Conservation (phyloP, 2,797 vertebrate species). For the Neosalanx taihuensis region DNA sequence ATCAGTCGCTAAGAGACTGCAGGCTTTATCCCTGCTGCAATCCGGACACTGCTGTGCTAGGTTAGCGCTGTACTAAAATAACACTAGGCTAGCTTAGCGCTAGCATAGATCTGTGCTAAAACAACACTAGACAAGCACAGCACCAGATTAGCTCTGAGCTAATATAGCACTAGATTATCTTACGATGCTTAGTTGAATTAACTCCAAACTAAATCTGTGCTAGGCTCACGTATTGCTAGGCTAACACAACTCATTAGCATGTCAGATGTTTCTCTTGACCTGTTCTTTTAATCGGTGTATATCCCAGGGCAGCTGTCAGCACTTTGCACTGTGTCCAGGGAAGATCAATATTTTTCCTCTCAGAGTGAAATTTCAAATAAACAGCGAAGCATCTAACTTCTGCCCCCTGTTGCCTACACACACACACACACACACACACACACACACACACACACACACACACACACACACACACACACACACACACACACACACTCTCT, state of each 20-base stretch:
- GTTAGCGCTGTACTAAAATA: too few species aligned
- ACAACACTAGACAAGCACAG: too few species aligned
- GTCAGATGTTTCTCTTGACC: neutral
- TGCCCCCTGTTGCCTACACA: neutral
- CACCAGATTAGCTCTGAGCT: neutral
- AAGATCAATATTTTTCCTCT: conserved; percentile 45
- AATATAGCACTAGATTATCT: neutral
- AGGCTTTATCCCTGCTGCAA: conserved; percentile 20
- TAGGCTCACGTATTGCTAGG: neutral
- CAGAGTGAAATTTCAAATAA: conserved; percentile 38
- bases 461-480: neutral
- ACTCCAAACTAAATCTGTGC: neutral
- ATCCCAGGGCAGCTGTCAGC: conserved; percentile 11
- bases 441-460: conserved; percentile 1
- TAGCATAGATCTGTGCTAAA: too few species aligned
- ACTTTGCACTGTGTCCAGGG: conserved; percentile 22
- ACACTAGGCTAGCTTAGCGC: too few species aligned
- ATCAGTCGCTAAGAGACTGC: conserved; percentile 19
- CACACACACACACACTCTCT: too few species aligned
- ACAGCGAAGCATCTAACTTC: conserved; percentile 24
- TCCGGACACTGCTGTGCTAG: too few species aligned
- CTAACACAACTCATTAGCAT: neutral
- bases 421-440: neutral
- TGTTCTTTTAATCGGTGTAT: neutral
- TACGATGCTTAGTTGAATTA: neutral